phyloP scores from a whole-genome alignment of 2,888 invertebrate species.

The Trachelus stipa region DNA sequence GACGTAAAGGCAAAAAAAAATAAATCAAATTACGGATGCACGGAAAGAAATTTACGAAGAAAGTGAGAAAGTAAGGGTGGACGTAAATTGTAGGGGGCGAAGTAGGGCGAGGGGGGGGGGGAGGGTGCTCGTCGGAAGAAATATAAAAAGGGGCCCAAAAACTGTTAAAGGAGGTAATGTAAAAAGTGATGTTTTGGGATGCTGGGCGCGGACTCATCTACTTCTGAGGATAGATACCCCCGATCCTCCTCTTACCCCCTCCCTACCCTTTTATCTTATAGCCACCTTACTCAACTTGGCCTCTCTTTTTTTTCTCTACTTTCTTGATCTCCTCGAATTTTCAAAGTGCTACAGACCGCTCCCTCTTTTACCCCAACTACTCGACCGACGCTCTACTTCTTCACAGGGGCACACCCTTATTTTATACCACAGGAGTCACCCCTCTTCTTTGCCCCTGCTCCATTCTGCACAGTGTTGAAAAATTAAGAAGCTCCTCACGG shows the following conservation, averaged over 20 bases:
- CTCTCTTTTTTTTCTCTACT: not conserved
- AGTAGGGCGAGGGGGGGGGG: not conserved
- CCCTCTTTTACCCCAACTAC: constrained; percentile 11
- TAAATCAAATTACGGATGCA: no score
- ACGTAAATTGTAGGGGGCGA: not conserved
- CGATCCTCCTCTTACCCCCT: constrained; percentile 1
- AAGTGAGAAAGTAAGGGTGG: constrained; percentile 3
- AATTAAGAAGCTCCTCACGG: constrained; percentile 57
- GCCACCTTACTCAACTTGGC: not conserved
- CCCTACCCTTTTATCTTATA: constrained; percentile 12
- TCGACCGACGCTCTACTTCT: no score
- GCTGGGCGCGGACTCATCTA: constrained; percentile 35
- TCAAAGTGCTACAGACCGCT: constrained; percentile 30
- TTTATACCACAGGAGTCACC: not conserved
- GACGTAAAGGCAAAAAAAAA: no score
- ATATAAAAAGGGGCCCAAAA: constrained; percentile 24
- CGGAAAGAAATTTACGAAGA: not conserved
- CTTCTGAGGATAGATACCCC: constrained; percentile 15
- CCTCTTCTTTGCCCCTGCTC: not conserved
- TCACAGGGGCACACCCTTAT: no score
- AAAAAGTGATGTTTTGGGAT: constrained; percentile 45
- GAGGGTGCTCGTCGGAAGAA: not conserved
- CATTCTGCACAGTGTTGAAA: constrained; percentile 28
- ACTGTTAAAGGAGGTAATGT: not conserved
- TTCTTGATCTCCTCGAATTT: constrained; percentile 31